phyloP scores from a whole-genome alignment of 2,113 vertebrate species.

The Fulmarus glacialis region DNA sequence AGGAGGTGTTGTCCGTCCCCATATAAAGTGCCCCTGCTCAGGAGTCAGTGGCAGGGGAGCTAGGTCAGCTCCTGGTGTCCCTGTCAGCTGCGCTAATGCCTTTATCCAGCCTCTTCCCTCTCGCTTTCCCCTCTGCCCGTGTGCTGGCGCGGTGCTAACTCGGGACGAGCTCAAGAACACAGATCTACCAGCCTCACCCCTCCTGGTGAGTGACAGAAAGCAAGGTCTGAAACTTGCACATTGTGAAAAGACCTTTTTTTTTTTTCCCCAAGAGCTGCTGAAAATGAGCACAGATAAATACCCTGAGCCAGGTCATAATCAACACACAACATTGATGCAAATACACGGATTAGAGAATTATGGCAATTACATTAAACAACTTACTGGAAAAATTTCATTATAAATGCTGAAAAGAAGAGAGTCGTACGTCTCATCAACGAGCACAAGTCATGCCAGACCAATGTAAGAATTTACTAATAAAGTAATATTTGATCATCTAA shows the following conservation, averaged over 20 bases:
- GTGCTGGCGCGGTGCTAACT: neutral
- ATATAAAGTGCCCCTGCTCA: neutral
- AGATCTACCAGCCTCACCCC: neutral
- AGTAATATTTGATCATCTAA: neutral
- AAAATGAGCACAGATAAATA: neutral
- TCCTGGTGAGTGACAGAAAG: neutral
- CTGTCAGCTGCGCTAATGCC: neutral
- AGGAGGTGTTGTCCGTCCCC: neutral
- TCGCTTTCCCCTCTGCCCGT: neutral
- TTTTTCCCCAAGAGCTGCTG: neutral
- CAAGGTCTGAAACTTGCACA: neutral
- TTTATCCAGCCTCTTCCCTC: neutral
- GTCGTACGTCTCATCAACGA: neutral
- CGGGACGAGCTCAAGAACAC: neutral
- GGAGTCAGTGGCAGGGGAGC: neutral
- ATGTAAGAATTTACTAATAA: neutral
- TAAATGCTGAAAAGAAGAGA: neutral
- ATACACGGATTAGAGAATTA: neutral
- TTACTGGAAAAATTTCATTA: neutral
- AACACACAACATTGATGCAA: neutral
- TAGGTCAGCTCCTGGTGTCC: accelerated
- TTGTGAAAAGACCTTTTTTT: neutral
- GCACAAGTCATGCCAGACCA: neutral
- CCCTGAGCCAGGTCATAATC: neutral
- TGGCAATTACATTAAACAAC: neutral